Conservation (phyloP, 2,888 invertebrate genomes). For the Helicoverpa assulta region DNA sequence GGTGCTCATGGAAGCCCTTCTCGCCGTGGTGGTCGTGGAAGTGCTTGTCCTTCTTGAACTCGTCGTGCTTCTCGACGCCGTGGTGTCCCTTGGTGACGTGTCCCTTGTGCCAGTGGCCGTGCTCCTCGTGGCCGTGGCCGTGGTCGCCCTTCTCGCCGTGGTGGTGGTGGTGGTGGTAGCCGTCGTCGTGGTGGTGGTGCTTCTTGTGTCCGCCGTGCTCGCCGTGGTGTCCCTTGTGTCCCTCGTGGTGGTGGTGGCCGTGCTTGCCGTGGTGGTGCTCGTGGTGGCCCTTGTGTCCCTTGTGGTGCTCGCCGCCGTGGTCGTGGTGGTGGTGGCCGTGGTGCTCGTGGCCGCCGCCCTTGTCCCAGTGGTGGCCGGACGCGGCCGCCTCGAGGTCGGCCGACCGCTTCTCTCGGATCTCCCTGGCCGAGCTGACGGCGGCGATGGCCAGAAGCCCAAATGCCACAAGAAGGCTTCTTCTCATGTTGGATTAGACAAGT, state of each 20-base stretch:
- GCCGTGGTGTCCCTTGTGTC: slow-evolving; percentile 89
- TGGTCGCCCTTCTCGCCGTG: slow-evolving; percentile 91
- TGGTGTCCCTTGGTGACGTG: slow-evolving; percentile 95
- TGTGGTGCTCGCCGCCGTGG: slow-evolving; percentile 91
- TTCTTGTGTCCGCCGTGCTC: slow-evolving; percentile 91
- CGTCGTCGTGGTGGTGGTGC: slow-evolving; percentile 91
- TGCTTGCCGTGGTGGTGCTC: slow-evolving; percentile 91
- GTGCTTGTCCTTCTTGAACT: slow-evolving; percentile 95
- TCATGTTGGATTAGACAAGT: slow-evolving; percentile 74
- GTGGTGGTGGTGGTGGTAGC: slow-evolving; percentile 90
- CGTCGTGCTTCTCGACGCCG: slow-evolving; percentile 94
- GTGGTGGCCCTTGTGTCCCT: slow-evolving; percentile 92
- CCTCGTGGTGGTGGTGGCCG: slow-evolving; percentile 92
- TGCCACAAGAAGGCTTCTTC: slow-evolving; percentile 72
- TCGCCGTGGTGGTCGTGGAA: slow-evolving; percentile 95
- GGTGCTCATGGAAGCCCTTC: slow-evolving; percentile 93
- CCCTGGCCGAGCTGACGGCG: slow-evolving; percentile 84
- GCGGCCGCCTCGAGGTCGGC: slow-evolving; percentile 89
- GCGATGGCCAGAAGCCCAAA: slow-evolving; percentile 85
- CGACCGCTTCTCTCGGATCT: slow-evolving; percentile 83
- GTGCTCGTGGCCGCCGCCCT: slow-evolving; percentile 88
- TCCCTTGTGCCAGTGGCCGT: slow-evolving; percentile 94
- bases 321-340: slow-evolving; percentile 91
- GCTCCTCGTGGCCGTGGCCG: slow-evolving; percentile 84
- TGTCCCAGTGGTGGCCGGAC: slow-evolving; percentile 71